A percentile compares a stretch with the other conserved stretches of the same genome.
Evolutionary conservation across 2,888 invertebrate genomes (phyloP).

Genomic region (Tanypteryx hageni): DNA sequence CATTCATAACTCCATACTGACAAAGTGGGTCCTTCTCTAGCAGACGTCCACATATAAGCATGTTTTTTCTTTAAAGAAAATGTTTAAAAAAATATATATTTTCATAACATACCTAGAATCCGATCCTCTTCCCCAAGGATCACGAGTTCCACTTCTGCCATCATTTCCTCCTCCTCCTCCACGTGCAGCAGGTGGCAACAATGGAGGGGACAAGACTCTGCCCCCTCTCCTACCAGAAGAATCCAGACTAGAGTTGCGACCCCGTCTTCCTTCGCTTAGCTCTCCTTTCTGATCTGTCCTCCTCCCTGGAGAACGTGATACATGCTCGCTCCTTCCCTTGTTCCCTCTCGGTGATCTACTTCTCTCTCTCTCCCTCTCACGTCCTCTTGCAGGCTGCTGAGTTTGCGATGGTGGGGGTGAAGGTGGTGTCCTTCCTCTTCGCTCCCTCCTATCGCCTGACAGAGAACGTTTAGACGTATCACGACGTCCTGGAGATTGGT

Average conservation of each 20-base stretch:
- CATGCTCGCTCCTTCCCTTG: slow-evolving; percentile 22
- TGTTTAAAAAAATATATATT: neutral
- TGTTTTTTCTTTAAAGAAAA: too few relatives aligned
- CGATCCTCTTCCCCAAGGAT: slow-evolving; percentile 52
- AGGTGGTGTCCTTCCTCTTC: slow-evolving; percentile 45
- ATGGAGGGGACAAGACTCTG: neutral
- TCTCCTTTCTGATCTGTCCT: slow-evolving; percentile 36
- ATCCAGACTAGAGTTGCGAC: slow-evolving; percentile 51
- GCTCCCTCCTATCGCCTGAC: slow-evolving; percentile 34
- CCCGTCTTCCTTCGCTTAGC: slow-evolving; percentile 3
- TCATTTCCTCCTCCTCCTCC: slow-evolving; percentile 13
- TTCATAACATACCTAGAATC: slow-evolving; percentile 29
- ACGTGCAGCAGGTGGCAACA: slow-evolving; percentile 46
- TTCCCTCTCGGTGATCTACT: slow-evolving; percentile 33
- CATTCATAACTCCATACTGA: too few relatives aligned
- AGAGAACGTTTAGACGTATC: slow-evolving; percentile 21
- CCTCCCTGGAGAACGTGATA: slow-evolving; percentile 33
- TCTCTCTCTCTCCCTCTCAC: slow-evolving; percentile 40
- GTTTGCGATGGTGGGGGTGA: slow-evolving; percentile 40
- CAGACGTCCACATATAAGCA: too few relatives aligned
- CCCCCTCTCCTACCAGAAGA: slow-evolving; percentile 49
- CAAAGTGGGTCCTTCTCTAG: too few relatives aligned
- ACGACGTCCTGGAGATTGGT: slow-evolving; percentile 47
- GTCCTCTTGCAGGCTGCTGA: slow-evolving; percentile 45
- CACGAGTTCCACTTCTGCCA: neutral